Percentiles rank a stretch among this genome's conserved stretches.
phyloP scores from a whole-genome alignment of 2,113 vertebrate species.

The Limanda limanda region DNA sequence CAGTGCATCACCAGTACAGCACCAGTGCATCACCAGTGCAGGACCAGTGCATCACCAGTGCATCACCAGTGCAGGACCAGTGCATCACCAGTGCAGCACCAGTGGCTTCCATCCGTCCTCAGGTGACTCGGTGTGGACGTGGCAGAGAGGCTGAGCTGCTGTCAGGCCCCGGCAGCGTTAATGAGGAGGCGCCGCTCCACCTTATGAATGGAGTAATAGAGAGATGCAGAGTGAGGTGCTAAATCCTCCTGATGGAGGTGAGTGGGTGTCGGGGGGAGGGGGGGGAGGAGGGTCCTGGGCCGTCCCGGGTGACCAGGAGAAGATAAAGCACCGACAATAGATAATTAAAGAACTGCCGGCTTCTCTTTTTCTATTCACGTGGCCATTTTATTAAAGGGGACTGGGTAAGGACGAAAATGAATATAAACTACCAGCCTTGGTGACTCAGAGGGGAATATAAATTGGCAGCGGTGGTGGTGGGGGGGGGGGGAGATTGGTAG shows the following conservation, averaged over 20 bases:
- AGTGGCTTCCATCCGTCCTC: constrained; percentile 70
- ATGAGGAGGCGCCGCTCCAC: constrained; percentile 59
- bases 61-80: too few relatives aligned
- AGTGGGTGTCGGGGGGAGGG: constrained; percentile 33
- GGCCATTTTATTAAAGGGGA: constrained; percentile 70
- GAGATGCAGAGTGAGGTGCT: constrained; percentile 51
- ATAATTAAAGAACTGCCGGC: constrained; percentile 77
- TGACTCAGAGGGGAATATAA: constrained; percentile 56
- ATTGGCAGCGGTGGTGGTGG: constrained; percentile 32
- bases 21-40: neutral
- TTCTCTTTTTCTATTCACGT: constrained; percentile 62
- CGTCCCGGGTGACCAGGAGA: constrained; percentile 52
- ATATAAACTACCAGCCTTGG: constrained; percentile 64
- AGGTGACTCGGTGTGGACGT: constrained; percentile 27
- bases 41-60: too few relatives aligned
- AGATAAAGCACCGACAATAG: constrained; percentile 72
- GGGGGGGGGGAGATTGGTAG: constrained; percentile 17
- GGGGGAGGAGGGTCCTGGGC: constrained; percentile 6
- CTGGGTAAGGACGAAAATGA: constrained; percentile 67
- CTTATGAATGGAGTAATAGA: constrained; percentile 65
- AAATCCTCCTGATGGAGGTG: constrained; percentile 68
- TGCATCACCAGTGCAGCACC: constrained; percentile 27
- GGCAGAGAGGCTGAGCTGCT: constrained; percentile 42
- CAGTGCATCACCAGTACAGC: too few relatives aligned
- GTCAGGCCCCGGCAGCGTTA: constrained; percentile 56